Percentiles rank a stretch among this genome's conserved stretches.
Conservation (phyloP, 2,113 vertebrate genomes). For the Vulpes vulpes region DNA sequence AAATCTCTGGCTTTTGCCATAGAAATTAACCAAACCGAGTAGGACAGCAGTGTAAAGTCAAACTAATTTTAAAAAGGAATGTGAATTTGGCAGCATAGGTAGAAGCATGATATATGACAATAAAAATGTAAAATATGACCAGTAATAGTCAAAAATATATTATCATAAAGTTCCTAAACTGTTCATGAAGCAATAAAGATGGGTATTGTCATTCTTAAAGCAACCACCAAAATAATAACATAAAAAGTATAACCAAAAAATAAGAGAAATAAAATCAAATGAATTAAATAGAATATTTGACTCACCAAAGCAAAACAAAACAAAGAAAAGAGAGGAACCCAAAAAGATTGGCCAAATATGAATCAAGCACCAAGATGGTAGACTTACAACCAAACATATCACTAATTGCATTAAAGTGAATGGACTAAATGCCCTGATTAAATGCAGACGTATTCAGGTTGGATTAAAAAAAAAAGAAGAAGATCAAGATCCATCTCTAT, state of each 20-base stretch:
- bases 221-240: not conserved
- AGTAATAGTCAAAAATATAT: not conserved
- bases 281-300: not conserved
- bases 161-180: not conserved
- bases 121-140: not conserved
- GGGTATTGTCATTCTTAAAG: not conserved
- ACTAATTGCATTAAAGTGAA: not conserved
- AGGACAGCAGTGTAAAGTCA: not conserved
- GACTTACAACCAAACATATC: not conserved
- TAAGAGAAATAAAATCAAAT: not conserved
- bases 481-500: not conserved
- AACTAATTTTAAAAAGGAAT: not conserved
- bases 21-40: not conserved
- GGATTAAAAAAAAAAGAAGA: not conserved
- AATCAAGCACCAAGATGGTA: not conserved
- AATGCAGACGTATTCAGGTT: not conserved
- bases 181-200: slow-evolving; percentile 34
- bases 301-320: not conserved
- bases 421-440: not conserved
- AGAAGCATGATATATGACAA: not conserved
- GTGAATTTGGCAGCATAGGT: not conserved
- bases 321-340: not conserved
- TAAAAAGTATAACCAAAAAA: not conserved
- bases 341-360: not conserved
- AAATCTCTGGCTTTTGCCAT: not conserved